These are phyloP conservation scores for Sympetrum striolatum DNA, from an alignment of 2,888 invertebrate species.

Conservation along the genomic window DNA sequence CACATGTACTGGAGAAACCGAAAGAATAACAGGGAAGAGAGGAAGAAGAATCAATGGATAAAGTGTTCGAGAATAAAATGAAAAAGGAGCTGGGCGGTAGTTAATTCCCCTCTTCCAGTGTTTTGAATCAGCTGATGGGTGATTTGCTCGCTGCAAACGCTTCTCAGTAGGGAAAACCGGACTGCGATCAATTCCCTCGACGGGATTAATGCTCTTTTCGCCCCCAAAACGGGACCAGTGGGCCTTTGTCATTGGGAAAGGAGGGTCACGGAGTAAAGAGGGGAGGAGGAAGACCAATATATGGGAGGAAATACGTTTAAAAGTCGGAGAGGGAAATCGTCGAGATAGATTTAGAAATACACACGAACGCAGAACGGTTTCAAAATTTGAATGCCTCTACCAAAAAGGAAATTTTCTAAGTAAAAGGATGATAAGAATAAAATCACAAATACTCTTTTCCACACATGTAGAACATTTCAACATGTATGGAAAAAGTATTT, in stretches of 20 bases:
- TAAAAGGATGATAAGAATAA: too few relatives aligned
- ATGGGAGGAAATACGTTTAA: background rate
- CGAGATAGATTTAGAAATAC: background rate
- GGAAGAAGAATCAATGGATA: too few relatives aligned
- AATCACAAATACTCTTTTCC: too few relatives aligned
- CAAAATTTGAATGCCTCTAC: too few relatives aligned
- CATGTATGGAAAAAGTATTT: too few relatives aligned
- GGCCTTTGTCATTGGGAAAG: background rate
- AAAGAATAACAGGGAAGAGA: background rate
- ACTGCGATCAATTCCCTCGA: slow-evolving; percentile 28
- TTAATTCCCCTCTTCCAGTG: slow-evolving; percentile 5
- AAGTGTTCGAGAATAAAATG: background rate
- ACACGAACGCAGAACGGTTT: background rate
- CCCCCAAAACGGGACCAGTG: background rate
- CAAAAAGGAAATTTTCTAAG: too few relatives aligned
- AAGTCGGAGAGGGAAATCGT: background rate
- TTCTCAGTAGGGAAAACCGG: background rate
- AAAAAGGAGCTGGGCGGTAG: background rate
- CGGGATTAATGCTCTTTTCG: slow-evolving; percentile 27
- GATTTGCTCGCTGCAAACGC: slow-evolving; percentile 23
- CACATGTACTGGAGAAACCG: too few relatives aligned
- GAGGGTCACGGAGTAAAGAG: background rate
- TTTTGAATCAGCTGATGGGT: slow-evolving; percentile 34
- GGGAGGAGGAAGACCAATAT: background rate
- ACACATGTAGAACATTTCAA: too few relatives aligned